A percentile compares a stretch with the other conserved stretches of the same genome.
These are phyloP conservation scores for Pluvianellus socialis DNA, from an alignment of 2,113 vertebrate genomes.

Conservation along the genomic window DNA sequence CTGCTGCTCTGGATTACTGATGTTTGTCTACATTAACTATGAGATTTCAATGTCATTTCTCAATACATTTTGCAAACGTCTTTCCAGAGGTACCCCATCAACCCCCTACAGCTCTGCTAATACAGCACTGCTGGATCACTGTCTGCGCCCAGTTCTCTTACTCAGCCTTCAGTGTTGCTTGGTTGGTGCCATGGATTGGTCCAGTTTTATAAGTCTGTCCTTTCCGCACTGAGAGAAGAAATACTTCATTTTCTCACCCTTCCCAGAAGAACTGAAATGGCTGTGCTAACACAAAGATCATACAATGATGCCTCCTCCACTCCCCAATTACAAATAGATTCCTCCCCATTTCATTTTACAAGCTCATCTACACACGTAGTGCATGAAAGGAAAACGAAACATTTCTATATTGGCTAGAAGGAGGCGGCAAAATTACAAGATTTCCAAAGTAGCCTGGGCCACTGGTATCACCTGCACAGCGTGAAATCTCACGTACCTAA, in stretches of 20 bases:
- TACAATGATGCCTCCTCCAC: neutral
- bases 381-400: neutral
- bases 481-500: neutral
- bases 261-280: neutral
- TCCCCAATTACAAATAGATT: neutral
- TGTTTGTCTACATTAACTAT: neutral
- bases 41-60: neutral
- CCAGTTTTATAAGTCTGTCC: neutral
- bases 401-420: neutral
- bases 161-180: accelerated
- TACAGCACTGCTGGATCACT: accelerated
- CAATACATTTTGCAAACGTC: neutral
- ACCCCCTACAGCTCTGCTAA: neutral
- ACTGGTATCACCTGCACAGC: neutral
- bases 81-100: neutral
- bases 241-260: neutral
- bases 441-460: neutral
- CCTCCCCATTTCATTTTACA: neutral
- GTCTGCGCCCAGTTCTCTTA: neutral
- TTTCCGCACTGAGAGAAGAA: neutral
- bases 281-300: neutral
- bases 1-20: neutral
- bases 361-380: neutral
- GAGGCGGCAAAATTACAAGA: neutral
- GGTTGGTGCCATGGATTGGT: neutral